Conservation (phyloP, 2,113 vertebrate genomes). For the Loxodonta africana region DNA sequence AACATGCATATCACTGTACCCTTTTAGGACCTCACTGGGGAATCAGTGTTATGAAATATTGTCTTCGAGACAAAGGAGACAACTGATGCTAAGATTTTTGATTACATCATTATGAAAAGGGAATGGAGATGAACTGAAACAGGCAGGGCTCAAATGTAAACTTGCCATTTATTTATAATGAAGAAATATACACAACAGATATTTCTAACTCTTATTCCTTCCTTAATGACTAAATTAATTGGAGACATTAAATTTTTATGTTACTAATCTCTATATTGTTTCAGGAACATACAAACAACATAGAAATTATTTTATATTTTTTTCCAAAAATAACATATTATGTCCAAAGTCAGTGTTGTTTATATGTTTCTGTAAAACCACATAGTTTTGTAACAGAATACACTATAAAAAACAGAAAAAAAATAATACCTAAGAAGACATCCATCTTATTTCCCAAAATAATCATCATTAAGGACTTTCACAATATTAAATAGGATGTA, state of each 20-base stretch:
- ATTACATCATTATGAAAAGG: neutral
- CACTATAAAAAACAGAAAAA: neutral
- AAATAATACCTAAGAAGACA: neutral
- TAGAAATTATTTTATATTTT: neutral
- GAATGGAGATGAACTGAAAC: neutral
- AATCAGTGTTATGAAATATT: neutral
- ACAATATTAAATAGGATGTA: neutral
- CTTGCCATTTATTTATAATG: neutral
- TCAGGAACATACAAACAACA: neutral
- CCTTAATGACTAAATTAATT: neutral
- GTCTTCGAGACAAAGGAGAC: neutral
- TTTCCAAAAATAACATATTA: neutral
- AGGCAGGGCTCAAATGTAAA: neutral
- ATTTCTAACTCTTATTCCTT: neutral
- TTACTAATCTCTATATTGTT: neutral
- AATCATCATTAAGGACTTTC: neutral
- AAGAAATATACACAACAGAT: neutral
- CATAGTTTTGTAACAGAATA: neutral
- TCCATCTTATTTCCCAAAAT: neutral
- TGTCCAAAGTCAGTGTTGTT: neutral
- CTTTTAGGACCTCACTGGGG: neutral
- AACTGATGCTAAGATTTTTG: neutral
- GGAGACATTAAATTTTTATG: conserved; percentile 3
- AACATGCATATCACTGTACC: neutral
- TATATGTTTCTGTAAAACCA: neutral